A percentile compares a stretch with the other conserved stretches of the same genome.
phyloP scores from a whole-genome alignment of 2,113 vertebrate genomes.

The Bubo blakistoni region DNA sequence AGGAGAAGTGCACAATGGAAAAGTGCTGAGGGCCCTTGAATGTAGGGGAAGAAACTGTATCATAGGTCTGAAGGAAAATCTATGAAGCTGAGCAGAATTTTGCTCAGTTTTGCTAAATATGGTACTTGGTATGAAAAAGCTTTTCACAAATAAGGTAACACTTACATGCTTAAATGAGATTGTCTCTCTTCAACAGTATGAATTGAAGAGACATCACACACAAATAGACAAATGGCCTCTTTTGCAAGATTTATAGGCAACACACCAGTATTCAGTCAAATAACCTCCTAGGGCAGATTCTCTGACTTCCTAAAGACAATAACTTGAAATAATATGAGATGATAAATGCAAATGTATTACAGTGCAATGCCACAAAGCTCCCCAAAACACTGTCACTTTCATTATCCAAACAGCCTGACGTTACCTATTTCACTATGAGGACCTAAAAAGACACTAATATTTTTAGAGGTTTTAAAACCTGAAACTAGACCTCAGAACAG shows the following conservation, averaged over 20 bases:
- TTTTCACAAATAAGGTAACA: not conserved
- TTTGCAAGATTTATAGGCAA: not conserved
- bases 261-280: not conserved
- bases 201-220: not conserved
- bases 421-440: not conserved
- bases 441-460: not conserved
- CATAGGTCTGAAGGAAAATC: not conserved
- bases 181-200: not conserved
- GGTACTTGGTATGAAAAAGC: not conserved
- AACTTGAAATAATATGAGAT: conserved; percentile 34
- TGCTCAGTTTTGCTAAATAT: not conserved
- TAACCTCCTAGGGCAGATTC: not conserved
- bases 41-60: not conserved
- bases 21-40: not conserved
- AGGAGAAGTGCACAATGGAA: not conserved
- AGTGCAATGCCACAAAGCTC: not conserved
- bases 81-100: not conserved
- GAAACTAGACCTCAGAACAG: not conserved
- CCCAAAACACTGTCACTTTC: conserved; percentile 42
- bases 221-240: not conserved
- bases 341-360: conserved; percentile 40
- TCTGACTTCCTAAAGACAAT: conserved; percentile 1
- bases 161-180: not conserved
- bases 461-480: conserved; percentile 16
- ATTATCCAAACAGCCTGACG: not conserved